Evolutionary conservation across 2,113 vertebrate species (phyloP), one percentile per base, ranked within the genome.

Genomic region (Calyptomena viridis): DNA sequence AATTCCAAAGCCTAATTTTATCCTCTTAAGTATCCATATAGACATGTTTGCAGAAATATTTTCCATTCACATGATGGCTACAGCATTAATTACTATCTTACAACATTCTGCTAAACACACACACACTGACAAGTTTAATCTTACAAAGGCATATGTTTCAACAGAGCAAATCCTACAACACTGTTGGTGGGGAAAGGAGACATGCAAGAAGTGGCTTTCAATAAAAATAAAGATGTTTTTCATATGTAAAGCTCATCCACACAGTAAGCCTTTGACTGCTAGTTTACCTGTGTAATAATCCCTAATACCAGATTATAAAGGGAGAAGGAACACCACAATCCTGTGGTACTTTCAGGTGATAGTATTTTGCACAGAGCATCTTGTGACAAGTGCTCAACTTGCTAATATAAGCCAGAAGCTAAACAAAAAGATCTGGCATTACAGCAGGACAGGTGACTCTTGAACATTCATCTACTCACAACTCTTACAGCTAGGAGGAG

Each of bases 1-100:
- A 95, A 97, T 92, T 95, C 95, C 93, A 90, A 86, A 84, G 73
- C 40, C 87, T 95, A 94, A 95, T 96, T 94, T 94, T 91, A 90
- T 79, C 85, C 90, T 84, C 90, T 75, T 68, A 93, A 95, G 85
- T 92, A 92, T 93, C 88, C 78, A 96, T 35, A 88, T 25, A 89
- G 85, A 73, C 87, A 79, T 14, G 21, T 91, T 93, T 88, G 71
- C 59, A 95, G 80, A 94, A 95, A 90, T 93, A 95, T 53, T 92
- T 96, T 94, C 82, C 94, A 68, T 46, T 94, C 93, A 94, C 86
- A 68, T 91, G 93, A 89, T 39, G 64, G 60, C 50, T 74, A 90
- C 63, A 78, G 73, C 46, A 81, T 84, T 93, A 95, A 84, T 94
- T 88, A 73, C 59, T 82, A 87, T 78, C 88, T 93, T 77, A 82